Conservation (phyloP, 2,888 invertebrate species). For the Drosophila pegasa region DNA sequence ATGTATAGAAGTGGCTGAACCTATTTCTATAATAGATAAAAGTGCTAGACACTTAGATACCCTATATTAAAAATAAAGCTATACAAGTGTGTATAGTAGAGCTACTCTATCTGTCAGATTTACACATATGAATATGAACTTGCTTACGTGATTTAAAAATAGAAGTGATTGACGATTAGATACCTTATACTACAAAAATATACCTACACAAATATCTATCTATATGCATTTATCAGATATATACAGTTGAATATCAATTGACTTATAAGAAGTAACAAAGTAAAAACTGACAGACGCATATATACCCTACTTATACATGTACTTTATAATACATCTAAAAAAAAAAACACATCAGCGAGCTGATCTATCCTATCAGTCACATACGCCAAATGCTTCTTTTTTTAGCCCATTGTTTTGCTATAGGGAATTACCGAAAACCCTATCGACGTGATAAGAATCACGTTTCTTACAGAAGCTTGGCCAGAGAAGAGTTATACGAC, state of each 20-base stretch:
- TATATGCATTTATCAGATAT: too few species aligned
- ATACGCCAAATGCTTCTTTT: not conserved
- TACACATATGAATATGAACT: not conserved
- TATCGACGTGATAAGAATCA: conserved; percentile 47
- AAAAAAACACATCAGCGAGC: not conserved
- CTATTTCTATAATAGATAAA: too few species aligned
- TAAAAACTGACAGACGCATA: not conserved
- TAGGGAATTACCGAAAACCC: conserved; percentile 22
- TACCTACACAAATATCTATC: not conserved
- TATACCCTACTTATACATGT: not conserved
- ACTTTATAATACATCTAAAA: not conserved
- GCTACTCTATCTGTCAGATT: not conserved
- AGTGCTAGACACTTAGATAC: too few species aligned
- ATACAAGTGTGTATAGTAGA: too few species aligned
- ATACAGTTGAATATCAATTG: not conserved
- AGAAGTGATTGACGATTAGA: not conserved
- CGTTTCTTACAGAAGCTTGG: conserved; percentile 25
- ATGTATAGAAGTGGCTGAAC: not conserved
- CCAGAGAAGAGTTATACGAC: conserved; percentile 9
- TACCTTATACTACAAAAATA: not conserved
- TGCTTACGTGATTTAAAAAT: not conserved
- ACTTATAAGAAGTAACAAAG: not conserved
- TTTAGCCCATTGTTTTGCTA: not conserved
- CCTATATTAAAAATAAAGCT: too few species aligned
- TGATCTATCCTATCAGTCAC: not conserved